Base-by-base conservation (phyloP, 1,140 invertebrate species). In the Zaprionus africanus region DNA sequence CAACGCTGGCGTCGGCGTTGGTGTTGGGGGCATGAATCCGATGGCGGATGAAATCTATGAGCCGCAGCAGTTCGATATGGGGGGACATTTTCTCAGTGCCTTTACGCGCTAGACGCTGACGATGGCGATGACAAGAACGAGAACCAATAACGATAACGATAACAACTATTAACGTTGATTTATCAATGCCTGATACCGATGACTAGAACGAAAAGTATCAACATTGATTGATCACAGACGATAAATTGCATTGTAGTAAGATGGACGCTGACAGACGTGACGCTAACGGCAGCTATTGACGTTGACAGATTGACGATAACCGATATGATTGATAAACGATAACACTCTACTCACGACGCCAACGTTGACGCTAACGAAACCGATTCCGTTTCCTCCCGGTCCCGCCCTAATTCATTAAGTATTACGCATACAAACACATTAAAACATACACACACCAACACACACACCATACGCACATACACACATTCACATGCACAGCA, bases 41-140 rank as follows among this genome's bases (percentile, higher is more conserved):
- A 28, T 76, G n/a, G 38, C 70, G 5, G 87, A 92, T 41, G 91
- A 92, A 58, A 62, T 67, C 4, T 91, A 80, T 49, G 91, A 92
- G 24, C 85, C 83, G 60, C 88, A 91, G 71, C 91, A 90, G 58
- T 92, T 92, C 46, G 91, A 92, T 49, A 82, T 92, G 91, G 82
- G 87, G 5, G 91, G 88, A 31, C 91, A 92, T 77, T 92, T 92
- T 85, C 82, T 92, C 43, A 92, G 91, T 91, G 91, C 91, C 82
- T 92, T 92, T 63, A 92, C 91, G 68, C 60, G 28, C 46, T 60
- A 68, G 36, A 49, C 49, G 58, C 17, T 13, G 15, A 38, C 70
- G 62, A 19, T 34, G 19, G 51, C 49, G 46, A 43, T 61, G 43
- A 56, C 36, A 17, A 46, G 49, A 17, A 5, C 15, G 36, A 46